Base-by-base conservation (phyloP, 2,888 invertebrate species). In the Cephus rjabovi region DNA sequence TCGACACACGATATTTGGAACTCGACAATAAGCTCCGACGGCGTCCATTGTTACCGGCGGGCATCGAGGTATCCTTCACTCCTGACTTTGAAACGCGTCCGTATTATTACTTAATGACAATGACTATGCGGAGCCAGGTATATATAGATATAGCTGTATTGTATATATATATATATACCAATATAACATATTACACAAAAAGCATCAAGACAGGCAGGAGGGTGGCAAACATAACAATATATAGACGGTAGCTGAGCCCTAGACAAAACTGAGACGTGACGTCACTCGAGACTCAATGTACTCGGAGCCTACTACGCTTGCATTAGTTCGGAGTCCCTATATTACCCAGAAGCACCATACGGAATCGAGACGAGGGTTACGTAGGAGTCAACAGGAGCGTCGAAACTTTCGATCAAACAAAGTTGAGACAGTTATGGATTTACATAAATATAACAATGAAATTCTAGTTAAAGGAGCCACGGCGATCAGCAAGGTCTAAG, bases 1-100 rank as follows among this genome's bases (percentile, higher is more conserved):
- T 34, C 74, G 35, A 15, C 35, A 23, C 74, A 34, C 74, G 71
- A 71, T 71, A 71, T 71, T 71, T 71, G 31, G 71, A 71, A 71
- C 34, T 71, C 71, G 31, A 71, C 34, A 71, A 56, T 56, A 56
- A 56, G 56, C 56, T 56, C 56, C 56, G 23, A 56, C 56, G 56
- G 56, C 56, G 56, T 56, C 56, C 56, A 56, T 56, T 56, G 56
- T 56, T 56, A 56, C 15, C 56, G 56, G 56, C 23, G 23, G 23
- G 23, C 56, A 23, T 23, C 56, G 56, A 56, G 56, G 23, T 56
- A 56, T 56, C 56, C 40, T 56, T 23, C 56, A 0, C 56, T 56
- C 56, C 56, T 56, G 56, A 56, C 56, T 56, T 56, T 56, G 56
- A 56, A 23, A 23, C 23, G 56, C 56, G 56, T 56, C 56, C 56